A percentile compares a stretch with the other conserved stretches of the same genome.
phyloP scores from a whole-genome alignment of 2,113 vertebrate genomes.

The Rhinoptilus africanus region DNA sequence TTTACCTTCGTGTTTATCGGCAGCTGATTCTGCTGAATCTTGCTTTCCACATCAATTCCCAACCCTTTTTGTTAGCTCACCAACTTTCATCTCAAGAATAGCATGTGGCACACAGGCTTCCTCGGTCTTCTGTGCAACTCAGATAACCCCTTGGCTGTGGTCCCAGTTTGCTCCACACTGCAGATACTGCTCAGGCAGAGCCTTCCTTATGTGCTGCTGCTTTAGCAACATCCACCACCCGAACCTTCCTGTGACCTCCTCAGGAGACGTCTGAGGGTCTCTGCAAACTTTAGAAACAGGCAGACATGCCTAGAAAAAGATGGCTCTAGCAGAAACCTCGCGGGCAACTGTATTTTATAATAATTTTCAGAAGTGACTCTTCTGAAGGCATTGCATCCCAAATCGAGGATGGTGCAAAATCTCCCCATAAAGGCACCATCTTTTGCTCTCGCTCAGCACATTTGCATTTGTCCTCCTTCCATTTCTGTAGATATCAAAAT shows the following conservation, averaged over 20 bases:
- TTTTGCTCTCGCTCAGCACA: neutral
- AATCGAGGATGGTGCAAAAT: neutral
- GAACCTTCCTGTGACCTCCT: neutral
- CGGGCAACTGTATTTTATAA: neutral
- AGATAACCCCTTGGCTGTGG: fast-evolving
- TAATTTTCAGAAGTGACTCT: neutral
- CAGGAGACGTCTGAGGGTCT: neutral
- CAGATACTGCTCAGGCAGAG: neutral
- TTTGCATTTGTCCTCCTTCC: neutral
- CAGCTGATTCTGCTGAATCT: neutral
- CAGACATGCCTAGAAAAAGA: neutral
- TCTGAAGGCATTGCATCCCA: neutral
- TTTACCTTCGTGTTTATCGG: too few relatives aligned
- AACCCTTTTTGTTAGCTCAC: neutral
- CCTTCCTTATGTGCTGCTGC: neutral
- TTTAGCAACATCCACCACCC: neutral
- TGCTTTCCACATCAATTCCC: neutral
- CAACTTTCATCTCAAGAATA: neutral
- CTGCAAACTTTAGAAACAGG: neutral
- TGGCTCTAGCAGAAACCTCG: neutral
- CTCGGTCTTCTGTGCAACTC: neutral
- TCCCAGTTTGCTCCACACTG: neutral
- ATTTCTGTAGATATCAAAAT: neutral
- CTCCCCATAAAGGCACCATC: neutral
- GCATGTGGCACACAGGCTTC: neutral